phyloP scores from a whole-genome alignment of 2,797 vertebrate genomes.

The Sebastes oblongus region DNA sequence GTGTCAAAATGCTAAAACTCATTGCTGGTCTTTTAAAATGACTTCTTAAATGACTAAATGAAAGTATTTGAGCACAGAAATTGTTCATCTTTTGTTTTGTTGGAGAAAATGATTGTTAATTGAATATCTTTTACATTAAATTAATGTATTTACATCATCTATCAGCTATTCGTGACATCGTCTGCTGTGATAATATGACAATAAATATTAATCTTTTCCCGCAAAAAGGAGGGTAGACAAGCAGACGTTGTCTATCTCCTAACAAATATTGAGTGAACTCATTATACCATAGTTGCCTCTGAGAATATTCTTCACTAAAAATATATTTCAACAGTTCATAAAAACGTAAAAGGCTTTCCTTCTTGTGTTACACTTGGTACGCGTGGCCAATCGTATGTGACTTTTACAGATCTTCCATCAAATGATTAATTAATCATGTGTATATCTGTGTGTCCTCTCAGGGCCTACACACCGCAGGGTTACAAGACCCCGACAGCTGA shows the following conservation, averaged over 20 bases:
- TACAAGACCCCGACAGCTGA: slow-evolving; percentile 84
- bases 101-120: background rate
- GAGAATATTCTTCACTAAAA: background rate
- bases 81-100: background rate
- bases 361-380: background rate
- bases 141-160: background rate
- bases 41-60: too few species aligned
- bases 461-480: slow-evolving; percentile 85
- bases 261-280: background rate
- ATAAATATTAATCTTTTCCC: too few species aligned
- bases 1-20: background rate
- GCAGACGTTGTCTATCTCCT: background rate
- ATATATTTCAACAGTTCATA: background rate
- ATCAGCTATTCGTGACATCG: background rate
- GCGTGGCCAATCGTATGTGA: background rate
- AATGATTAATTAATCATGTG: background rate
- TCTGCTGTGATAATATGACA: too few species aligned
- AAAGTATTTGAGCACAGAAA: background rate
- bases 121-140: background rate
- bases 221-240: too few species aligned
- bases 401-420: background rate
- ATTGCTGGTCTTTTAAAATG: background rate
- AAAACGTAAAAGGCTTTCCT: background rate
- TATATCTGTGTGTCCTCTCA: slow-evolving; percentile 26
- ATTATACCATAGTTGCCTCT: background rate